phyloP scores from a whole-genome alignment of 2,888 invertebrate genomes.

The Branchellion lobata region DNA sequence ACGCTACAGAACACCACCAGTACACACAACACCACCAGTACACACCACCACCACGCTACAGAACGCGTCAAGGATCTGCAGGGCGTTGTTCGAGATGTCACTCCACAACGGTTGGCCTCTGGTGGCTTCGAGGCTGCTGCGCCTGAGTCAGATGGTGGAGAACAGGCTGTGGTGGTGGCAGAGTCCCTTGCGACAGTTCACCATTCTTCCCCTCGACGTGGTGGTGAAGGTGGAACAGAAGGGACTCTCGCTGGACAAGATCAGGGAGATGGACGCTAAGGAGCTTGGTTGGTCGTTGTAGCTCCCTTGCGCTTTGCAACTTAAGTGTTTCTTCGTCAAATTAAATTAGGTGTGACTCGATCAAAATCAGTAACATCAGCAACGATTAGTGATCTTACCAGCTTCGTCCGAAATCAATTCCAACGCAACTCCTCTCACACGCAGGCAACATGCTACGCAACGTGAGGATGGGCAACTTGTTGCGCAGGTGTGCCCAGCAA shows the following conservation, averaged over 20 bases:
- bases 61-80: constrained; percentile 85
- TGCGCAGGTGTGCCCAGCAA: constrained; percentile 81
- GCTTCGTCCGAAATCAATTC: too few species aligned
- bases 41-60: constrained; percentile 59
- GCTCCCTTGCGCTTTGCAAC: too few species aligned
- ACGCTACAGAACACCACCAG: too few species aligned
- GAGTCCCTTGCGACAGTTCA: constrained; percentile 77
- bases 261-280: constrained; percentile 81
- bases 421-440: neutral
- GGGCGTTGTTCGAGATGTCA: constrained; percentile 91
- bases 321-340: neutral
- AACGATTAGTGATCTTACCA: too few species aligned
- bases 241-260: constrained; percentile 73
- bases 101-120: constrained; percentile 84
- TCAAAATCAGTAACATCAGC: neutral
- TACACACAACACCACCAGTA: constrained; percentile 3
- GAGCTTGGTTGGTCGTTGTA: constrained; percentile 72
- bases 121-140: constrained; percentile 80
- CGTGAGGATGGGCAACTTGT: constrained; percentile 72
- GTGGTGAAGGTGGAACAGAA: constrained; percentile 77
- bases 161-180: constrained; percentile 84
- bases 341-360: neutral
- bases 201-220: constrained; percentile 69
- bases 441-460: constrained; percentile 74
- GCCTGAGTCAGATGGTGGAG: constrained; percentile 77